Percentiles rank a stretch among this genome's conserved stretches.
These are phyloP conservation scores for Zootoca vivipara DNA, from an alignment of 2,113 vertebrate genomes.

Conservation along the genomic window DNA sequence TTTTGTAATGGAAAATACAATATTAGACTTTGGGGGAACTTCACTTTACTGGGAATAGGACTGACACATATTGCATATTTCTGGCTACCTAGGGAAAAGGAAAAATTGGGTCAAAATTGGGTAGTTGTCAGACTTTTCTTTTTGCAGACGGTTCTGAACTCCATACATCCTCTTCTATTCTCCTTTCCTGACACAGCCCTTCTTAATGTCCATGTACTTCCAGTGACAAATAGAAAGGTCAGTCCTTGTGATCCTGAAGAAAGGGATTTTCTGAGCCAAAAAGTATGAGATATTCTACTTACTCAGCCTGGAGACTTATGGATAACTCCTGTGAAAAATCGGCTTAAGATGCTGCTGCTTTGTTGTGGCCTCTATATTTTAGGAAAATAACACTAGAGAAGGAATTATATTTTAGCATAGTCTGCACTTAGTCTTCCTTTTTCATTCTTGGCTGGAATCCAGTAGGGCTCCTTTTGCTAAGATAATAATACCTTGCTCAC, in stretches of 20 bases:
- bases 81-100: neutral
- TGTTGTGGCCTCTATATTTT: neutral
- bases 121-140: neutral
- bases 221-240: neutral
- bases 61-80: neutral
- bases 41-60: neutral
- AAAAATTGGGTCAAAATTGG: neutral
- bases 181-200: neutral
- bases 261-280: conserved; percentile 22
- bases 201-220: neutral
- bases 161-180: neutral
- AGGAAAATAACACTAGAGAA: conserved; percentile 30
- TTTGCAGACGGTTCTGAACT: neutral
- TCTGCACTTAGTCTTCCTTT: neutral
- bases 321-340: neutral
- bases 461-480: conserved; percentile 26
- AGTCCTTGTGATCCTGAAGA: neutral
- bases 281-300: neutral
- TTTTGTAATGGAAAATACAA: neutral
- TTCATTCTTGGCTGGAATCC: conserved; percentile 28
- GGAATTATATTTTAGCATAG: neutral
- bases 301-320: neutral
- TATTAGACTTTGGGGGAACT: neutral
- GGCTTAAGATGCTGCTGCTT: neutral
- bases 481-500: conserved; percentile 29